These are phyloP conservation scores for Hippolais icterina DNA, from an alignment of 2,113 vertebrate genomes.

Conservation along the genomic window DNA sequence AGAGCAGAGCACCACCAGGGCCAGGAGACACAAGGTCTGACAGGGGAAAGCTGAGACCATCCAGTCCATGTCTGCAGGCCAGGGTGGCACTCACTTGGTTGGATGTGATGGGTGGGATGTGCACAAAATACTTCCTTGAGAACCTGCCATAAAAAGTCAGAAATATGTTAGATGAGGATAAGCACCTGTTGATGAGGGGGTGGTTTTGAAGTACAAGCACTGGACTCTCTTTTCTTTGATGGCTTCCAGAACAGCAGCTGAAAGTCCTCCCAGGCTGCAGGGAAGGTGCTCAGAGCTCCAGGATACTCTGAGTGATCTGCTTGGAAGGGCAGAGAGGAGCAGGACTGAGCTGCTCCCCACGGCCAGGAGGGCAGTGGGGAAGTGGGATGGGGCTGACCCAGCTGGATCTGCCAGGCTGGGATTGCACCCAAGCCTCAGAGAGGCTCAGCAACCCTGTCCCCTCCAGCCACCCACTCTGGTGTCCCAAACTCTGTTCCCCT, in stretches of 20 bases:
- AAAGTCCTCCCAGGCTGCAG: background rate
- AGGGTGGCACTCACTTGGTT: background rate
- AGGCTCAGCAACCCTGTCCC: background rate
- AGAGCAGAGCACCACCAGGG: background rate
- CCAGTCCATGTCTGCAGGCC: background rate
- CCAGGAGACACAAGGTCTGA: background rate
- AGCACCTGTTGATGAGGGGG: background rate
- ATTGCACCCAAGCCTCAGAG: background rate
- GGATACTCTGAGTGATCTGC: background rate
- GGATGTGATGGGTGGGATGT: fast-evolving
- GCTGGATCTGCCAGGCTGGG: background rate
- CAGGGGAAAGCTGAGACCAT: background rate
- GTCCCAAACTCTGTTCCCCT: background rate
- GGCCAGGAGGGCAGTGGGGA: background rate
- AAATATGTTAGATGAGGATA: background rate
- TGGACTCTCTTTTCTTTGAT: background rate
- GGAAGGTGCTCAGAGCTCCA: background rate
- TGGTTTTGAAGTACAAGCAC: background rate
- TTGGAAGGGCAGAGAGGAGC: background rate
- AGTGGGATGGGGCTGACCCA: background rate
- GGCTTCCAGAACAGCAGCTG: background rate
- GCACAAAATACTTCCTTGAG: background rate
- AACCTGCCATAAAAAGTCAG: background rate
- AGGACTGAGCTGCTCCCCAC: background rate
- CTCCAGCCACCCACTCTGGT: fast-evolving